Percentiles rank a stretch among this genome's conserved stretches.
These are phyloP conservation scores for Zosterops borbonicus DNA, from an alignment of 2,113 vertebrate species.

Conservation along the genomic window DNA sequence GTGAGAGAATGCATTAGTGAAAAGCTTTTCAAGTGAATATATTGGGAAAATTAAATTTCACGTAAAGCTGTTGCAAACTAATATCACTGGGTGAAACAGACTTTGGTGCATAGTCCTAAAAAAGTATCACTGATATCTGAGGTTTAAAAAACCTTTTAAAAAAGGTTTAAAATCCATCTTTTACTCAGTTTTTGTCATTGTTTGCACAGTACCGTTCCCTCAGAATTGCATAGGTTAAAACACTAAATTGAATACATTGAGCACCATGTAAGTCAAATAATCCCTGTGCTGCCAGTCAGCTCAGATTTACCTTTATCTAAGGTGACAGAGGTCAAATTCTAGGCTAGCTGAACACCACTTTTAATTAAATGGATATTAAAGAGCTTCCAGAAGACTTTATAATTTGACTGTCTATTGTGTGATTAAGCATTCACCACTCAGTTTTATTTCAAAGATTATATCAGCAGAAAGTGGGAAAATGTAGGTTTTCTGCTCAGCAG, in stretches of 20 bases:
- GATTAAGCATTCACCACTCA: constrained; percentile 17
- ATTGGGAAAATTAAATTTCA: neutral
- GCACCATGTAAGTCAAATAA: neutral
- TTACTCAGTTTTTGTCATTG: neutral
- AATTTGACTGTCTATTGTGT: neutral
- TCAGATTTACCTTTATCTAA: neutral
- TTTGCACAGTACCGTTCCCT: neutral
- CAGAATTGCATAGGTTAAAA: neutral
- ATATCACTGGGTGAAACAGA: neutral
- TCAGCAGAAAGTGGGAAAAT: constrained; percentile 17
- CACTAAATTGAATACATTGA: neutral
- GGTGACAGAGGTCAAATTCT: neutral
- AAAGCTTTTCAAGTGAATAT: neutral
- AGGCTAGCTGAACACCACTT: neutral
- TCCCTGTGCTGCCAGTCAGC: neutral
- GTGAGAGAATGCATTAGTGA: neutral
- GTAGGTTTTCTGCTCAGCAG: neutral
- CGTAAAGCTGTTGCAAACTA: neutral
- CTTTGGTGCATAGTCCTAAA: neutral
- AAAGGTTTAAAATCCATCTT: neutral
- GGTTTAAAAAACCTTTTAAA: too few species aligned
- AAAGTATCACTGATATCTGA: neutral
- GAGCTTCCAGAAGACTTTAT: neutral
- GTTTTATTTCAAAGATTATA: constrained; percentile 18
- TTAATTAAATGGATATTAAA: constrained; percentile 56